Conservation (phyloP, 1,140 invertebrate genomes). For the Caenorhabditis briggsae region DNA sequence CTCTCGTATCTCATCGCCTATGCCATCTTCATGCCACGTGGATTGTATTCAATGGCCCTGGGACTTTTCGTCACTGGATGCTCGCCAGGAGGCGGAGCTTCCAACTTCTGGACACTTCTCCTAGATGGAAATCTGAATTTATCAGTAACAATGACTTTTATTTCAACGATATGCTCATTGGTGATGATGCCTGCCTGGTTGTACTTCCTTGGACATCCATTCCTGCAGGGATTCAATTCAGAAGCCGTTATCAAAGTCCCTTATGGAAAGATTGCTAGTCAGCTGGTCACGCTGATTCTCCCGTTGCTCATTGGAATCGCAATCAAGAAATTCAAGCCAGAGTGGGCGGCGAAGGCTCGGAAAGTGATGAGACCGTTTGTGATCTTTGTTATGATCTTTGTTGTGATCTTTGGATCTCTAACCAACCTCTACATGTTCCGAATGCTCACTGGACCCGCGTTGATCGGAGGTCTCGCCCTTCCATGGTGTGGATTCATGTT, state of each 20-base stretch:
- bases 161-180: conserved; percentile 88
- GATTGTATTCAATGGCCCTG: conserved; percentile 72
- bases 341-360: conserved; percentile 82
- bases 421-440: conserved; percentile 92
- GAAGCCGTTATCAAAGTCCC: conserved; percentile 83
- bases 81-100: conserved; percentile 82
- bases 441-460: conserved; percentile 83
- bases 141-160: conserved; percentile 91
- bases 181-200: conserved; percentile 94
- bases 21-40: conserved; percentile 80
- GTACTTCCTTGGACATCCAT: conserved; percentile 87
- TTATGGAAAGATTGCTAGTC: conserved; percentile 85
- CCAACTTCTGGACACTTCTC: conserved; percentile 93
- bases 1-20: conserved; percentile 85
- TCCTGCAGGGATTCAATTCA: conserved; percentile 82
- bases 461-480: conserved; percentile 84
- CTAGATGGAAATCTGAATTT: conserved; percentile 89
- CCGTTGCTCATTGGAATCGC: conserved; percentile 87
- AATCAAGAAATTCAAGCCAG: conserved; percentile 74
- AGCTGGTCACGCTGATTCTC: conserved; percentile 86
- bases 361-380: conserved; percentile 89
- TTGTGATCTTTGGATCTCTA: conserved; percentile 90
- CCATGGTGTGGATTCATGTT: conserved; percentile 89
- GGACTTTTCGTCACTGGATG: conserved; percentile 89
- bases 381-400: conserved; percentile 86